Evolutionary conservation across 2,888 invertebrate genomes (phyloP), one percentile per base, ranked within the genome.

Genomic region (Hedya salicella): DNA sequence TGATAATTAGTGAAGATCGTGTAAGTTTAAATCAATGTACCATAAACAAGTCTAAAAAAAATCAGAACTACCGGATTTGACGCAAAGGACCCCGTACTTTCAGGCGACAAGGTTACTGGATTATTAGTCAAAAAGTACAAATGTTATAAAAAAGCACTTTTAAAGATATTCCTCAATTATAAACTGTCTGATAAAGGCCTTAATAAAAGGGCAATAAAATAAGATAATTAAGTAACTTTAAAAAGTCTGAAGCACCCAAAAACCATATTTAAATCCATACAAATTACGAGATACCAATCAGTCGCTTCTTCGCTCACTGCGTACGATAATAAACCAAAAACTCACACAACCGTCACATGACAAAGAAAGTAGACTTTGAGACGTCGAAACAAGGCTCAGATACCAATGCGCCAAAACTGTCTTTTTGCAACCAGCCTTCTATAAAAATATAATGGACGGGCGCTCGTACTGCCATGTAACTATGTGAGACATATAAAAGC

Each of bases 391-490:
- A 80, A 73, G 54, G 70, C 52, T 14, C 17, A 78, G 32, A 76
- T 73, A 77, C 61, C 69, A 44, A 53, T 71, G 67, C 16, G 3
- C 42, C 17, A 13, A 60, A 40, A 5, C 8, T 46, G 71, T 78
- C 85, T 87, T 87, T 87, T 87, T 85, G 88, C 85, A 83, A 81
- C 80, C 91, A 91, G 82, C 83, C 83, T 91, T 85, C 85, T 91
- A 91, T 91, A 90, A 92, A 91, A 91, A 91, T 84, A 86, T 91
- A 89, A 91, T 91, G 82, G 87, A 80, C 80, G 81, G 78, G 80
- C 81, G 81, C 84, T 80, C 73, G 79, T 78, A 81, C 82, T 85
- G 84, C 86, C 82, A 85, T 83, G 82, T 78, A 78, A 82, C 85
- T 85, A 86, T 84, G 85, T 86, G 80, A 86, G 86, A 86, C 86